Conservation (phyloP, 2,888 invertebrate genomes). For the Tinea semifulvella region DNA sequence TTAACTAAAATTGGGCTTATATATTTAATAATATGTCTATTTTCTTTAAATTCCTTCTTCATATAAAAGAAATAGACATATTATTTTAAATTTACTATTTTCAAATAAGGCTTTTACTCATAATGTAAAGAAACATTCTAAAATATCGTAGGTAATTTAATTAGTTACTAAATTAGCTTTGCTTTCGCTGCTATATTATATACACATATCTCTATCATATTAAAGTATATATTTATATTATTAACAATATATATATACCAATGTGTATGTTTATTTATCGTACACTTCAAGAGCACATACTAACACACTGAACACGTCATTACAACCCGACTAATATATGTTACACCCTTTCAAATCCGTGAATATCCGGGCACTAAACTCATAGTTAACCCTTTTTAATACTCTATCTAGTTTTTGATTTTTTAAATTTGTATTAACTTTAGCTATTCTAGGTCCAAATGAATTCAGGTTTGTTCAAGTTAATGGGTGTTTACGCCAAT, state of each 20-base stretch:
- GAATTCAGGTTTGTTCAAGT: conserved; percentile 5
- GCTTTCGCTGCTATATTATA: conserved; percentile 7
- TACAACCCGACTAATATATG: conserved; percentile 2
- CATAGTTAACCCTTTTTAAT: neutral
- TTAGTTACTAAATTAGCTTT: neutral
- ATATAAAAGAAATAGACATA: too few relatives aligned
- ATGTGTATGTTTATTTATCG: neutral
- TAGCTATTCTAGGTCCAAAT: conserved; percentile 6
- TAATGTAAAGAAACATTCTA: too few relatives aligned
- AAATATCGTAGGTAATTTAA: too few relatives aligned
- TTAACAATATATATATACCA: neutral
- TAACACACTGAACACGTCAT: conserved; percentile 5
- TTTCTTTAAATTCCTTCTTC: too few relatives aligned
- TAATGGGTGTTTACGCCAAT: too few relatives aligned
- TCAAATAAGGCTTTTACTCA: too few relatives aligned
- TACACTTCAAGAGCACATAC: neutral
- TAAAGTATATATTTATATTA: neutral
- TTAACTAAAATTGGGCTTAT: too few relatives aligned
- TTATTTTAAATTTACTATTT: too few relatives aligned
- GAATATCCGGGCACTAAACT: conserved; percentile 34
- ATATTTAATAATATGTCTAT: too few relatives aligned
- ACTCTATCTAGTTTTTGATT: neutral
- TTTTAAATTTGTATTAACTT: neutral
- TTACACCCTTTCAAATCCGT: conserved; percentile 34
- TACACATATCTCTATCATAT: neutral